These are phyloP conservation scores for Coccyzus lansbergi DNA, from an alignment of 2,797 vertebrate genomes.

Conservation along the genomic window DNA sequence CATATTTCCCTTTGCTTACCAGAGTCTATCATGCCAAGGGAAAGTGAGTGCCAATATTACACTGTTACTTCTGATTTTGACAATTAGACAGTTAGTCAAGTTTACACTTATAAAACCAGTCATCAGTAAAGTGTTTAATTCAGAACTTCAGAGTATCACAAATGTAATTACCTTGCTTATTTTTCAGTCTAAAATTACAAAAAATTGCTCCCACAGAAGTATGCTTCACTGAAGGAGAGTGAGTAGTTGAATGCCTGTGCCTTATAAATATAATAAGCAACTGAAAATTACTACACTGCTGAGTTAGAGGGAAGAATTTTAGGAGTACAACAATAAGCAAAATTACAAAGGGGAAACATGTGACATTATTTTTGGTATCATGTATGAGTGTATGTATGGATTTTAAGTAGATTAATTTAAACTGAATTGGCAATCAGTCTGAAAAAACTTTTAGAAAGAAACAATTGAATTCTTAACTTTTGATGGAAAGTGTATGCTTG, in stretches of 20 bases:
- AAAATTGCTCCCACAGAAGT: not conserved
- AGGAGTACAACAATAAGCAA: not conserved
- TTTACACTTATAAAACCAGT: not conserved
- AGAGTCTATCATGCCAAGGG: not conserved
- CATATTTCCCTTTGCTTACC: not conserved
- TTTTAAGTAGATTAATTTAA: not conserved
- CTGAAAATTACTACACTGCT: not conserved
- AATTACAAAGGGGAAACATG: not conserved
- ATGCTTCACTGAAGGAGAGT: not conserved
- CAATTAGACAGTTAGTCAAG: not conserved
- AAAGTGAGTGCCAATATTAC: not conserved
- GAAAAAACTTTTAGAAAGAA: not conserved
- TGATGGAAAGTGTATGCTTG: not conserved
- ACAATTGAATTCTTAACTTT: not conserved
- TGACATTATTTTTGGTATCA: not conserved
- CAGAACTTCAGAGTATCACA: not conserved
- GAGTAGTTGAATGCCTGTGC: not conserved
- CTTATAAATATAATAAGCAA: not conserved
- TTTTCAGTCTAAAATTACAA: not conserved
- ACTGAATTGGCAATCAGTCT: not conserved
- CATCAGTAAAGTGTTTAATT: not conserved
- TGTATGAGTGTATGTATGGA: not conserved
- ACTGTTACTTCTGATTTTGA: not conserved
- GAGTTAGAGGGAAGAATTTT: not conserved
- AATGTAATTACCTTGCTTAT: not conserved